Percentiles rank a stretch among this genome's conserved stretches.
phyloP scores from a whole-genome alignment of 1,140 invertebrate genomes.

The Oryzaephilus surinamensis region DNA sequence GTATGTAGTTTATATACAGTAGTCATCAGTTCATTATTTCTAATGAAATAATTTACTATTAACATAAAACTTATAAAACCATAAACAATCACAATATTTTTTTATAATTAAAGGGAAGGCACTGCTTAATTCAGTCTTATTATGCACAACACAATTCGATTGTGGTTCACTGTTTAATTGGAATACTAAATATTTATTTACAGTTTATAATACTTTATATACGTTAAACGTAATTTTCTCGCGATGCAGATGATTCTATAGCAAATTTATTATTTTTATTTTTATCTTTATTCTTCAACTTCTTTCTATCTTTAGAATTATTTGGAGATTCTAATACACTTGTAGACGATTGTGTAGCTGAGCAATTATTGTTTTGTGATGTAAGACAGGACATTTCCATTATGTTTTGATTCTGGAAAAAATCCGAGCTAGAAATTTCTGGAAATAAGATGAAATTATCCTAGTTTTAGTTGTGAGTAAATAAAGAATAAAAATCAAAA shows the following conservation, averaged over 20 bases:
- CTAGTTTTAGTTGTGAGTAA: constrained; percentile 36
- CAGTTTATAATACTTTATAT: not conserved
- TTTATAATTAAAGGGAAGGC: no score
- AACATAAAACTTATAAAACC: no score
- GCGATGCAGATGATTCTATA: constrained; percentile 8
- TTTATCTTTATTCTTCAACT: constrained; percentile 14
- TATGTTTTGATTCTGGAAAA: constrained; percentile 39
- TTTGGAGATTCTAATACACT: constrained; percentile 14
- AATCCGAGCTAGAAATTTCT: constrained; percentile 38
- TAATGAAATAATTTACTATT: no score
- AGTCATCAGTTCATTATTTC: no score
- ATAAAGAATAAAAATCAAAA: constrained; percentile 14
- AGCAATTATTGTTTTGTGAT: constrained; percentile 48
- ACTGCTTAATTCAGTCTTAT: constrained; percentile 7
- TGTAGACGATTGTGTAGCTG: constrained; percentile 20
- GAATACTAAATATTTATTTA: no score
- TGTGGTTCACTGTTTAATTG: no score
- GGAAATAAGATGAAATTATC: constrained; percentile 37
- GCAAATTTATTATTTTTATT: constrained; percentile 12
- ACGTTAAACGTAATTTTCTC: constrained; percentile 22
- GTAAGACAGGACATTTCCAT: constrained; percentile 52
- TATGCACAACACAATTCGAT: constrained; percentile 4
- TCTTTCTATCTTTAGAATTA: constrained; percentile 13
- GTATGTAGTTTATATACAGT: no score
- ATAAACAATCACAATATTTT: no score